These are phyloP conservation scores for Notolepis coatsorum DNA, from an alignment of 2,797 vertebrate genomes.

Conservation along the genomic window DNA sequence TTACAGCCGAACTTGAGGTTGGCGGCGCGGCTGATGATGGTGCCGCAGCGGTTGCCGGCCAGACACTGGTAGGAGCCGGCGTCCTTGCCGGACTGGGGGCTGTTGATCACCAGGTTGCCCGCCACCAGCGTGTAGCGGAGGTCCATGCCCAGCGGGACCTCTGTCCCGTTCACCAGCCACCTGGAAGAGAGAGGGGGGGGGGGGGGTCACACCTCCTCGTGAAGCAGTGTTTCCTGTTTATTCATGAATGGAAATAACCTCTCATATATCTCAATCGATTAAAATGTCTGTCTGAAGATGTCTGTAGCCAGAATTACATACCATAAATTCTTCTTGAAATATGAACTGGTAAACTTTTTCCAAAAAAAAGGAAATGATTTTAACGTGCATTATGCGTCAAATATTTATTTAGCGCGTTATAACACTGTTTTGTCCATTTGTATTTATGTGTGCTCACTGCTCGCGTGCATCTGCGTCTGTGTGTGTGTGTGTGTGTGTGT, in stretches of 20 bases:
- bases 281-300: no score
- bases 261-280: no score
- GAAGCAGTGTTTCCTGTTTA: no score
- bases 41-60: constrained; percentile 91
- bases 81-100: constrained; percentile 84
- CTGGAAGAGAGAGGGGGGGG: constrained; percentile 66
- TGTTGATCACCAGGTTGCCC: constrained; percentile 92
- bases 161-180: constrained; percentile 95
- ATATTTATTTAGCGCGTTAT: no score
- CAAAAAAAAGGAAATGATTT: no score
- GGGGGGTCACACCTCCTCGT: neutral
- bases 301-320: no score
- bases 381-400: no score
- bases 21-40: constrained; percentile 91
- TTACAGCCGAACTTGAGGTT: constrained; percentile 96
- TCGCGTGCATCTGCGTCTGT: neutral
- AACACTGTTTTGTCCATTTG: no score
- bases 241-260: no score
- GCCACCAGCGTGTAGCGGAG: constrained; percentile 89
- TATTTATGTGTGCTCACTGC: neutral
- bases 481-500: constrained; percentile 19
- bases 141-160: constrained; percentile 85
- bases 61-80: constrained; percentile 94
- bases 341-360: no score
- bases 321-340: no score